Evolutionary conservation across 2,888 invertebrate species (phyloP), one percentile per base, ranked within the genome.

Genomic region (Amaurobius ferox): DNA sequence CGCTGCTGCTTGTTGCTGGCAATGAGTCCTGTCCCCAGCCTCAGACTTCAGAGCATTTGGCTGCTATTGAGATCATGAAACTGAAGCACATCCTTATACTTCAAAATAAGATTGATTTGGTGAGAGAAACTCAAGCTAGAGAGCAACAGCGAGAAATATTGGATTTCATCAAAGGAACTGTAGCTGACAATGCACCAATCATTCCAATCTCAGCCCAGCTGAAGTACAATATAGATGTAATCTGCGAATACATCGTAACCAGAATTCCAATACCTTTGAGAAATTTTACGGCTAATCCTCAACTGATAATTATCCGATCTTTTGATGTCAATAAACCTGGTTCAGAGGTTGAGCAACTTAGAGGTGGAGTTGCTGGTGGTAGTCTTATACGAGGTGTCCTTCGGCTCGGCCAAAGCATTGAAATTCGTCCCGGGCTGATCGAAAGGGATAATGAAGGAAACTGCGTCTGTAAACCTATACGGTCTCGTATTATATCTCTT

Each of bases 41-140:
- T 0, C 99, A 99, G 93, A 99, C 99, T 0, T 98, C 98, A 76
- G 99, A 99, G 92, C 99, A 99, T 93, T 94, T 99, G 91, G 99
- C 99, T 76, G 99, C 99, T 85, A 98, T 99, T 90, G 99, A 99
- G 93, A 99, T 99, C 90, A 99, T 99, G 99, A 98, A 98, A 91
- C 92, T 99, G 90, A 98, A 98, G 92, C 98, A 99, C 92, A 98
- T 99, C 90, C 94, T 99, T 66, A 99, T 99, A 90, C 93, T 99
- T 89, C 99, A 99, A 93, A 99, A 99, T 92, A 99, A 99, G 92
- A 99, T 99, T 90, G 99, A 99, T 93, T 93, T 99, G 91, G 98
- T 99, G 29, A 98, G 98, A 91, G 99, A 99, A 91, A 96, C 96
- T 0, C 98, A 99, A 91, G 99, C 99, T 0, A 97, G 97, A 91